Evolutionary conservation across 2,113 vertebrate species (phyloP), one percentile per base, ranked within the genome.

Genomic region (Hippocampus zosterae): DNA sequence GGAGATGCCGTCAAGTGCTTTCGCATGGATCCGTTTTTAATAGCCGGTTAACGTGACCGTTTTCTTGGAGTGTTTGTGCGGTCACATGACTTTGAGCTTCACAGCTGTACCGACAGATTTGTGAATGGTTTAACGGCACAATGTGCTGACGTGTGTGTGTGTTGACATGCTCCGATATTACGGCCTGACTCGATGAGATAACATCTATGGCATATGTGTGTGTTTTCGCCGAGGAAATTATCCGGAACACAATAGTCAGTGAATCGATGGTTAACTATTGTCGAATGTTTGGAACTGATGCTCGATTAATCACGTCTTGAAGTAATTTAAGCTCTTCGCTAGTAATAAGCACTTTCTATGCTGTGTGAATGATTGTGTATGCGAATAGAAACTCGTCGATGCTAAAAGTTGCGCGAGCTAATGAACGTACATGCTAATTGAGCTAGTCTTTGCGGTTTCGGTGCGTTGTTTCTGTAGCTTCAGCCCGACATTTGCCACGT

Each of bases 161-260:
- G 64, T 23, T 46, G 69, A 65, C 52, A 40, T 46, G 6, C 25
- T 15, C 55, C 42, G 69, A 5, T 68, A 68, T 80, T 72, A 74
- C 48, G 27, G 27, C 37, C n/a, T 37, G 33, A 37, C 33, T 6
- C 0, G 33, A 12, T 12, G 12, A 12, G 44, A 46, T 46, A 46
- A 46, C 13, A 46, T 46, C 15, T 46, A 29, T 29, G 4, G 44
- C 44, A 46, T 16, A 16, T 4, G 12, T 4, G 44, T 15, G 44
- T 46, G 12, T 46, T 46, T 15, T 46, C 33, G 33, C 33, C 5
- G 33, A 5, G 33, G 1, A 37, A 37, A 37, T 37, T 5, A 37
- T 37, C 33, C 33, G 33, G 33, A 37, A 37, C 5, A 37, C 10
- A 44, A 11, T 12, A 44, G 42, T 44, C 42, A 44, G 10, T 44